Conservation (phyloP, 2,113 vertebrate genomes). For the Oryctolagus cuniculus region mOryCun1.1 NC_091442.1:8446501-8447000, state of each 20-base stretch:
- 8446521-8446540: not conserved
- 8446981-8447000: accelerated
- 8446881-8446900: not conserved
- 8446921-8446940: no score
- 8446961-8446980: not conserved
- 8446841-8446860: not conserved
- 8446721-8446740: not conserved
- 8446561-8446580: not conserved
- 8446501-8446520: not conserved
- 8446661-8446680: not conserved
- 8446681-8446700: not conserved
- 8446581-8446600: not conserved
- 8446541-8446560: not conserved
- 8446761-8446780: not conserved
- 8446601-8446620: not conserved
- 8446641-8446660: not conserved
- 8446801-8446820: not conserved
- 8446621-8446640: no score
- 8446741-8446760: not conserved
- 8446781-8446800: not conserved
- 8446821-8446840: not conserved
- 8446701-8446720: no score
- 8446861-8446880: not conserved
- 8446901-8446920: not conserved
- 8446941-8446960: accelerated